Evolutionary conservation across 2,888 invertebrate genomes (phyloP).

Genomic region (Trachelus stipa): DNA sequence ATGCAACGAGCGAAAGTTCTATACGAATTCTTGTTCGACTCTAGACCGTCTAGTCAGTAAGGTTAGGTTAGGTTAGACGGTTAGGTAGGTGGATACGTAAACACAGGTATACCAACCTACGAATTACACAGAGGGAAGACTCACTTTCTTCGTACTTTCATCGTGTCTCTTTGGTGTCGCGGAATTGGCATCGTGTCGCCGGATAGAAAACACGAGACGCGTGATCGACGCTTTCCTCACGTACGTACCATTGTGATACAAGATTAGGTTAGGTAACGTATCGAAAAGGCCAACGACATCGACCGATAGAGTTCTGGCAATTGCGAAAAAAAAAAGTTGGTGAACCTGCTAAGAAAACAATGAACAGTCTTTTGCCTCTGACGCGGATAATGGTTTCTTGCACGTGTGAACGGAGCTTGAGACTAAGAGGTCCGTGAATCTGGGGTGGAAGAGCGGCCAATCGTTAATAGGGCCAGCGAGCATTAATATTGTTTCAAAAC

Average conservation of each 20-base stretch:
- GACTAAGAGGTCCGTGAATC: not conserved
- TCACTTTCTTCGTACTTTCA: constrained; percentile 21
- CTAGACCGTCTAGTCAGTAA: not conserved
- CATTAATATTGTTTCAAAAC: constrained; percentile 56
- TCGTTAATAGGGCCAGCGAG: constrained; percentile 26
- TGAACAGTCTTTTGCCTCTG: not conserved
- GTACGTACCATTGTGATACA: not conserved
- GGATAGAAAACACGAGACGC: not conserved
- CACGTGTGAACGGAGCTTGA: not conserved
- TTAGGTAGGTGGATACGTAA: not conserved
- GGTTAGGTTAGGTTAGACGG: not conserved
- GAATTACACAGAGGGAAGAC: not conserved
- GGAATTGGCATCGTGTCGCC: not conserved
- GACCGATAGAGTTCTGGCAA: not conserved
- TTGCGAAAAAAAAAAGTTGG: not conserved
- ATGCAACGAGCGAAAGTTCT: not conserved
- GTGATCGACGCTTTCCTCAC: not conserved
- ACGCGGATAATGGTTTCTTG: not conserved
- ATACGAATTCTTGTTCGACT: not conserved
- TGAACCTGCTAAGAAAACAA: not conserved
- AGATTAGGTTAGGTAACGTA: not conserved
- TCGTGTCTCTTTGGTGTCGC: constrained; percentile 6
- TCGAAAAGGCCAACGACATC: not conserved
- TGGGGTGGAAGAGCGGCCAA: not conserved
- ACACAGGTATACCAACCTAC: not conserved